These are phyloP conservation scores for Homalodisca vitripennis DNA, from an alignment of 1,140 invertebrate species.

Conservation along the genomic window DNA sequence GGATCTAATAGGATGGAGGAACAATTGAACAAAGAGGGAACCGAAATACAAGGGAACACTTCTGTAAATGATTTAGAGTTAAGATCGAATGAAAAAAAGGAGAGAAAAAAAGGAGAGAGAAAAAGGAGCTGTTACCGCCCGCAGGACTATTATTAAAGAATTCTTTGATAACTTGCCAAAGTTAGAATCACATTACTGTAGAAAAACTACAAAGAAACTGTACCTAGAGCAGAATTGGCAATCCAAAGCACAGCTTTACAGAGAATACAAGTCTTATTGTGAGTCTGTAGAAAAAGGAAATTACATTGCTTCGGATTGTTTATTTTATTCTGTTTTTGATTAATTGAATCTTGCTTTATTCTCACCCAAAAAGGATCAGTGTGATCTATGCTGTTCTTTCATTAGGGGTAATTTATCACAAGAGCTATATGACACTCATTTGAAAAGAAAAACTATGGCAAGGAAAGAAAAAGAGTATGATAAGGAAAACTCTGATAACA, in stretches of 20 bases:
- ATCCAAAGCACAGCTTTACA: conserved; percentile 22
- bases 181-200: conserved; percentile 36
- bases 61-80: neutral
- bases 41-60: neutral
- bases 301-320: neutral
- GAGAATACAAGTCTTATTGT: conserved; percentile 20
- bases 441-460: conserved; percentile 15
- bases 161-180: conserved; percentile 35
- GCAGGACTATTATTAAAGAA: conserved; percentile 21
- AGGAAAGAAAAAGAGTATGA: conserved; percentile 21
- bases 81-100: neutral
- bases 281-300: neutral
- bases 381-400: conserved; percentile 26
- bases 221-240: conserved; percentile 33
- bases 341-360: conserved; percentile 22
- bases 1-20: neutral
- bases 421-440: conserved; percentile 21
- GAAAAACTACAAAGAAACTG: conserved; percentile 23
- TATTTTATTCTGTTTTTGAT: conserved; percentile 14
- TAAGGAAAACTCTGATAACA: conserved; percentile 4
- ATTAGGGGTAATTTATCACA: conserved; percentile 23
- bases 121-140: neutral
- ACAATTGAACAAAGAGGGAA: neutral
- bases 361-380: conserved; percentile 32
- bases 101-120: neutral